A percentile compares a stretch with the other conserved stretches of the same genome.
phyloP scores from a whole-genome alignment of 1,140 invertebrate species.

The Gonatopus flavifemur region DNA sequence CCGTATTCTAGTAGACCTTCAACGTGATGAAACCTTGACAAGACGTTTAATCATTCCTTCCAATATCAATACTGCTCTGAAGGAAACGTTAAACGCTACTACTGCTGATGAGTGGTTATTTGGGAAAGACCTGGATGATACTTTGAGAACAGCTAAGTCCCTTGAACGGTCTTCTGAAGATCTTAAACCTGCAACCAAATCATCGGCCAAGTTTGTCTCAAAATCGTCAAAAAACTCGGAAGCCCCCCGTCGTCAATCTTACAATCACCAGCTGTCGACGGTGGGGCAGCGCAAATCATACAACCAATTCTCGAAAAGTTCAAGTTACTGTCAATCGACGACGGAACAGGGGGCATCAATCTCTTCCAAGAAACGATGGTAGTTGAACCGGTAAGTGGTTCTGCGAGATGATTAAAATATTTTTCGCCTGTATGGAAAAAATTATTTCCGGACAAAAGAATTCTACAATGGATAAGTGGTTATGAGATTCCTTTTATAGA shows the following conservation, averaged over 20 bases:
- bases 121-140: not conserved
- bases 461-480: not conserved
- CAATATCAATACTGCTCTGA: no score
- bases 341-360: not conserved
- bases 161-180: not conserved
- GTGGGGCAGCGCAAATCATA: no score
- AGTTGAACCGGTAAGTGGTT: not conserved
- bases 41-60: no score
- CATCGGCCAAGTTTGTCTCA: not conserved
- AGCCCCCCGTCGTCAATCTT: not conserved
- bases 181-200: not conserved
- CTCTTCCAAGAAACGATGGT: no score
- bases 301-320: not conserved
- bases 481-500: not conserved
- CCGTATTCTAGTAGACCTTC: no score
- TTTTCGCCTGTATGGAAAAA: not conserved
- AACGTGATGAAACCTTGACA: no score
- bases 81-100: not conserved
- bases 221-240: not conserved
- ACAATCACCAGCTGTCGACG: not conserved
- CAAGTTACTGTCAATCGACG: not conserved
- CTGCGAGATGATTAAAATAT: not conserved
- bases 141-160: not conserved
- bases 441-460: not conserved
- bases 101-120: not conserved